Evolutionary conservation across 35 echinoderm and acorn worm genomes (phyloP).

Genomic region (Diadema setosum): DNA sequence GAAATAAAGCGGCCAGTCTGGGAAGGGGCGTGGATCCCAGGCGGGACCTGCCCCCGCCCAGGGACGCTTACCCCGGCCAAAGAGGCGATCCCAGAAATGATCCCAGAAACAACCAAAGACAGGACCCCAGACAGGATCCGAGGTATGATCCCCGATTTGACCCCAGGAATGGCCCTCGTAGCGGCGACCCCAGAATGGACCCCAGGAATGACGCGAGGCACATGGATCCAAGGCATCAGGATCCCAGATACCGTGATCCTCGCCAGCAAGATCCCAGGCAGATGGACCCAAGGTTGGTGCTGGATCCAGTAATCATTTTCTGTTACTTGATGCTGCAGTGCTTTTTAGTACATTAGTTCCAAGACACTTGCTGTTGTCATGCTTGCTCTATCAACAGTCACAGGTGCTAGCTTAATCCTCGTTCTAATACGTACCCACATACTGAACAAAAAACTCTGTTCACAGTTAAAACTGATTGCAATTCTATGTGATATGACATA

Average conservation of each 20-base stretch:
- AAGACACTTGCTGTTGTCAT: no score
- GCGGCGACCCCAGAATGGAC: background rate
- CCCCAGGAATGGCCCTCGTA: background rate
- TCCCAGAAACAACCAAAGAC: background rate
- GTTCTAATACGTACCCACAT: no score
- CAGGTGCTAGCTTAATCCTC: no score
- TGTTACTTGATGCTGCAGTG: no score
- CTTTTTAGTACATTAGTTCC: no score
- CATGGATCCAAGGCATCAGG: background rate
- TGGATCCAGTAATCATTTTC: no score
- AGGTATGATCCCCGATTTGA: background rate
- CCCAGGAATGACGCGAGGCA: slow-evolving; percentile 14
- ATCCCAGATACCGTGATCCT: background rate
- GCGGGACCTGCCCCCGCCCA: background rate
- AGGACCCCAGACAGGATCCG: background rate
- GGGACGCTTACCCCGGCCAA: background rate
- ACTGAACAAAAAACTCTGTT: no score
- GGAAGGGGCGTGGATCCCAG: background rate
- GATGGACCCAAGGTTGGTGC: slow-evolving; percentile 37
- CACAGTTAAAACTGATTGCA: no score
- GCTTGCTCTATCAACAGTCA: no score
- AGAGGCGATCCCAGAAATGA: background rate
- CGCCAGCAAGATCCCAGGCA: slow-evolving; percentile 40
- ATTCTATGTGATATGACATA: no score
- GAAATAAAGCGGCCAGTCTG: background rate